These are phyloP conservation scores for Tenebrio molitor DNA, from an alignment of 1,140 invertebrate species.

Conservation along the genomic window DNA sequence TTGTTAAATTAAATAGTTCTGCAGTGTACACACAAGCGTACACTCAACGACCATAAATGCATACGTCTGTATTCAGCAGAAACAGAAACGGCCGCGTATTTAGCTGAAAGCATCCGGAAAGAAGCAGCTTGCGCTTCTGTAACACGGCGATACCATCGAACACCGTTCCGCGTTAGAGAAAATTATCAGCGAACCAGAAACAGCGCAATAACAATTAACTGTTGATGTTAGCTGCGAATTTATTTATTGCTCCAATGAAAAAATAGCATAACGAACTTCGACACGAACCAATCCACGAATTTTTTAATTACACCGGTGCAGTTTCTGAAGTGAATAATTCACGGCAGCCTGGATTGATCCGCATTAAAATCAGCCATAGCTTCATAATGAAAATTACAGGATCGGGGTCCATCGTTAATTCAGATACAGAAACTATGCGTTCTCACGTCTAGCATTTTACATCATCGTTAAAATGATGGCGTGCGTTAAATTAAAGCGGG, in stretches of 20 bases:
- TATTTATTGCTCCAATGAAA: constrained; percentile 9
- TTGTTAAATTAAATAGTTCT: too few species aligned
- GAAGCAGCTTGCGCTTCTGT: too few species aligned
- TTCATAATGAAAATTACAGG: constrained; percentile 39
- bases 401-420: constrained; percentile 42
- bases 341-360: constrained; percentile 20
- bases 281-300: constrained; percentile 24
- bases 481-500: constrained; percentile 52
- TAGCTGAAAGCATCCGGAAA: too few species aligned
- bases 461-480: constrained; percentile 51
- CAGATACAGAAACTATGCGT: constrained; percentile 42
- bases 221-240: neutral
- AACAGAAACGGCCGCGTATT: too few species aligned
- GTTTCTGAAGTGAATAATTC: constrained; percentile 35
- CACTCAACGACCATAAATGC: too few species aligned
- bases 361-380: constrained; percentile 30
- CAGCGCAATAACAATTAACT: constrained; percentile 1
- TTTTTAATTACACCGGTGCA: constrained; percentile 32
- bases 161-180: too few species aligned
- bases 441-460: constrained; percentile 44
- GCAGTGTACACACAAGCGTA: too few species aligned
- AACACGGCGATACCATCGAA: too few species aligned
- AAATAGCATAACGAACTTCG: constrained; percentile 9
- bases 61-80: too few species aligned
- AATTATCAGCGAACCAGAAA: neutral